Evolutionary conservation across 2,888 invertebrate genomes (phyloP), one percentile per base, ranked within the genome.

Genomic region (Trissonchulus sp.): DNA sequence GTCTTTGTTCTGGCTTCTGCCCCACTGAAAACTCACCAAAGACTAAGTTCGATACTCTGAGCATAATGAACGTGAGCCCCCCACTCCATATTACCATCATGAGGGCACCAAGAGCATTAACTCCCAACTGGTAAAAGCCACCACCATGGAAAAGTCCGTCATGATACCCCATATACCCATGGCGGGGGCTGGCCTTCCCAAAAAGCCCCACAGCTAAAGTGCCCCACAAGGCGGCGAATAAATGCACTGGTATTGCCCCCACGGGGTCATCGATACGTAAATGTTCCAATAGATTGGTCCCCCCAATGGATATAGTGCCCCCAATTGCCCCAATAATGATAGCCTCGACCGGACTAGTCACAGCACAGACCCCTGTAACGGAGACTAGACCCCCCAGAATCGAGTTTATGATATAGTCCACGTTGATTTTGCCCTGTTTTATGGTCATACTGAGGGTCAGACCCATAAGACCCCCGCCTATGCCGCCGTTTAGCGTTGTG

Each of bases 401-500:
- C 15, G 84, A 80, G 75, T 84, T 83, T 69, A 84, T 80, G 33
- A 85, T 77, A 63, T 79, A 81, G 0, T 78, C 73, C 0, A 85
- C 80, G 69, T 83, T 82, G 75, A 83, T 83, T n/a, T 81, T 79
- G 31, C 82, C 79, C 8, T 30, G 8, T 65, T 65, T 65, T 8
- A 30, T 18, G 8, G 34, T 63, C 81, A 81, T 68, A 82, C 81
- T 2, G 79, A 72, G 18, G 82, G 72, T 3, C 28, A 65, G 31
- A 33, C 65, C 65, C 3, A 33, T 28, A 18, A 65, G 8, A 18
- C 65, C 65, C 3, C 65, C 65, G 15, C 93, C 93, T 83, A 94
- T 93, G 0, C 93, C 93, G 0, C 92, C 90, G 88, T 93, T 90
- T 90, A 94, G 92, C 0, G 94, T 94, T 88, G 92, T 91, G 0